Percentiles rank a stretch among this genome's conserved stretches.
These are phyloP conservation scores for Pristionchus fissidentatus DNA, from an alignment of 2,888 invertebrate species.

Conservation along the genomic window DNA sequence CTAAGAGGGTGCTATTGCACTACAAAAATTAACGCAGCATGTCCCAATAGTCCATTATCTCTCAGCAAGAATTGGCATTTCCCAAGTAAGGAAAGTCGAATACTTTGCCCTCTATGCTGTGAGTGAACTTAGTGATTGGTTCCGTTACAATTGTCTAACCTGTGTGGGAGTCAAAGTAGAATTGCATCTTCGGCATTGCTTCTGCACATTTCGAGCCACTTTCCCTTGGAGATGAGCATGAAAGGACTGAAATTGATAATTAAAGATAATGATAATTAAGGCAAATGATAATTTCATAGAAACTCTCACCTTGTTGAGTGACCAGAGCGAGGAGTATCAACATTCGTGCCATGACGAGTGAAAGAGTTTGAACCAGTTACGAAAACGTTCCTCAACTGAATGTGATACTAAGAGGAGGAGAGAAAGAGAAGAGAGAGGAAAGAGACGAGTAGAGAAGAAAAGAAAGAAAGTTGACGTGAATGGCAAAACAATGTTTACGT, in stretches of 20 bases:
- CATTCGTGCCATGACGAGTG: neutral
- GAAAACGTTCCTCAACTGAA: conserved; percentile 23
- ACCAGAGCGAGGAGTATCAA: neutral
- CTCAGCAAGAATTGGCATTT: neutral
- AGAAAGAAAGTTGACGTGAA: neutral
- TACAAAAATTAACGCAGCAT: neutral
- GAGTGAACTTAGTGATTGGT: neutral
- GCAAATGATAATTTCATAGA: neutral
- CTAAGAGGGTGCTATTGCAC: no score
- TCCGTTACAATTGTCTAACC: neutral
- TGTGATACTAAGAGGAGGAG: neutral
- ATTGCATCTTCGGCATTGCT: neutral
- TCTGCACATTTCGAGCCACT: conserved; percentile 23
- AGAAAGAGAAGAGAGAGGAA: neutral
- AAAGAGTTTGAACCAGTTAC: conserved; percentile 35
- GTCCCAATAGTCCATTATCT: neutral
- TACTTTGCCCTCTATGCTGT: neutral
- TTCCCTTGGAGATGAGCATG: neutral
- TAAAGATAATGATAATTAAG: neutral
- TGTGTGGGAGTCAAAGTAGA: conserved; percentile 38
- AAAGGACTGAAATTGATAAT: neutral
- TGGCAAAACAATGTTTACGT: neutral
- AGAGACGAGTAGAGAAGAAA: neutral
- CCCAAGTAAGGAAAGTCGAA: neutral
- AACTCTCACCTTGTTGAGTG: neutral